A percentile compares a stretch with the other conserved stretches of the same genome.
phyloP scores from a whole-genome alignment of 1,140 invertebrate species.

The Venturia canescens region DNA sequence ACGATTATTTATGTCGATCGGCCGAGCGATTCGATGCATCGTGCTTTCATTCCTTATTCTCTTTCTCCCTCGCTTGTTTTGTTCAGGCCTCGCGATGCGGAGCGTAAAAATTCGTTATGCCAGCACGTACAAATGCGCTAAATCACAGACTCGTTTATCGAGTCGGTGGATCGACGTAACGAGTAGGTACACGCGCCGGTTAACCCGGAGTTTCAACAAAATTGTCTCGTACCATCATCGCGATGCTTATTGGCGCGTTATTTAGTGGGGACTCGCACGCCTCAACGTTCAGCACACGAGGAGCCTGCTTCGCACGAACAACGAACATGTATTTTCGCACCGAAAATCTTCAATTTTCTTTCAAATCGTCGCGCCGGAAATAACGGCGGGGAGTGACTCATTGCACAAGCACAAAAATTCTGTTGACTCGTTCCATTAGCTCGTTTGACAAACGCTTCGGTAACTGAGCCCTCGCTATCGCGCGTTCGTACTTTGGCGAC shows the following conservation, averaged over 20 bases:
- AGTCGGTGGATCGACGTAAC: conserved; percentile 55
- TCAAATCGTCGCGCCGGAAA: not conserved
- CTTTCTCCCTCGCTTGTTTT: conserved; percentile 13
- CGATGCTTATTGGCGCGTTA: conserved; percentile 25
- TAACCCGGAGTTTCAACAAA: not conserved
- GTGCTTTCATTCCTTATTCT: not conserved
- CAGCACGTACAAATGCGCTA: conserved; percentile 52
- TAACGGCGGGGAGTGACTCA: too few relatives aligned
- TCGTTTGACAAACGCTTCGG: too few relatives aligned
- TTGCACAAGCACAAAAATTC: too few relatives aligned
- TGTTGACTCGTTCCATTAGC: too few relatives aligned
- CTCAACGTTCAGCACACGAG: too few relatives aligned
- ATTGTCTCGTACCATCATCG: conserved; percentile 25
- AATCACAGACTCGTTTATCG: conserved; percentile 55
- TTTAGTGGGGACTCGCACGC: conserved; percentile 17
- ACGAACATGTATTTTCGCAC: too few relatives aligned
- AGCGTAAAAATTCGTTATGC: conserved; percentile 30
- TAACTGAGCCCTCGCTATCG: too few relatives aligned
- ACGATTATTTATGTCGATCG: conserved; percentile 50
- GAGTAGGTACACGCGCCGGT: conserved; percentile 48
- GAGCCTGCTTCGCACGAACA: too few relatives aligned
- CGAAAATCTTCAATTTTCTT: too few relatives aligned
- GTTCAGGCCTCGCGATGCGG: not conserved
- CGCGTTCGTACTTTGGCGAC: too few relatives aligned
- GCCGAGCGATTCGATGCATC: conserved; percentile 1